Conservation (phyloP, 2,797 vertebrate species). For the Mormyrops boulengeri region DNA sequence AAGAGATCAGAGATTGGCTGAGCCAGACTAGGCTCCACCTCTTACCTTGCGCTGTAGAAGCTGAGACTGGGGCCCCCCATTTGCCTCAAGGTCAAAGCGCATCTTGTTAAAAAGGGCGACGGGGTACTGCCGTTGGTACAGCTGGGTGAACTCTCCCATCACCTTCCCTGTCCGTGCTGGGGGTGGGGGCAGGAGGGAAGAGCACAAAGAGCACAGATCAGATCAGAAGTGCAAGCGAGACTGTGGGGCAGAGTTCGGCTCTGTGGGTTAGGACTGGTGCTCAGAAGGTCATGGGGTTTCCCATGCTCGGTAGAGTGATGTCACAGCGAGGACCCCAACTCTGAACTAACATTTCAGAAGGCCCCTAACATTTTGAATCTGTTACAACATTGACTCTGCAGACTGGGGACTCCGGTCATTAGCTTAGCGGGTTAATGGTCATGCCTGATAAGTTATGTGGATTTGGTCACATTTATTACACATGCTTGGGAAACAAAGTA, state of each 20-base stretch:
- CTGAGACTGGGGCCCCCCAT: slow-evolving; percentile 73
- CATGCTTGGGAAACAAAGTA: neutral
- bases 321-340: neutral
- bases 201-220: neutral
- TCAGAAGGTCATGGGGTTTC: neutral
- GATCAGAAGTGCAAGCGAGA: neutral
- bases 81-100: slow-evolving; percentile 83
- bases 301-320: neutral
- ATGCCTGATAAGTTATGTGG: neutral
- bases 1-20: neutral
- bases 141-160: slow-evolving; percentile 67
- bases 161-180: slow-evolving; percentile 71
- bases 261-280: neutral
- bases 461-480: neutral
- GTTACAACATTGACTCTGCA: neutral
- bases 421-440: neutral
- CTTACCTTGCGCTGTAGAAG: slow-evolving; percentile 86
- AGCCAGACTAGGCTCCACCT: neutral
- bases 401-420: neutral
- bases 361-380: neutral
- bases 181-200: slow-evolving; percentile 3
- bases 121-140: slow-evolving; percentile 78
- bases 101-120: slow-evolving; percentile 85
- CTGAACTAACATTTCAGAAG: too few species aligned
- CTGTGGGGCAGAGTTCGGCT: neutral